Evolutionary conservation across 2,113 vertebrate genomes (phyloP).

Genomic region (Salvelinus fontinalis): DNA sequence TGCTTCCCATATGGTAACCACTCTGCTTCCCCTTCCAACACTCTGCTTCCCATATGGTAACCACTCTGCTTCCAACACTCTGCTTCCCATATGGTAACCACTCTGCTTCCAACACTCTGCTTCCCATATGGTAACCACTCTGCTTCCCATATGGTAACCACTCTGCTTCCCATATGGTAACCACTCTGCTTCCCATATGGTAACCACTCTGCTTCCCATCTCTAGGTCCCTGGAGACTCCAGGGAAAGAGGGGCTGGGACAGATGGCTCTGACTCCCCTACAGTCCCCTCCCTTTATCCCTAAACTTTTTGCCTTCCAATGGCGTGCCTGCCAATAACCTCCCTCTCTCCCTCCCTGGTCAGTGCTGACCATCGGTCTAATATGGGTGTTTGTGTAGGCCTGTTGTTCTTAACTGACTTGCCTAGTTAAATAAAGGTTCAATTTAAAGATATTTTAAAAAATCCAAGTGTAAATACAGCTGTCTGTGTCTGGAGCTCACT

Average conservation of each 20-base stretch:
- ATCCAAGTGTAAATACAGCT: too few relatives aligned
- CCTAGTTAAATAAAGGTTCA: too few relatives aligned
- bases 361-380: constrained; percentile 73
- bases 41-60: too few relatives aligned
- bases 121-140: too few relatives aligned
- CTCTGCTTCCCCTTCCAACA: too few relatives aligned
- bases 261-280: constrained; percentile 18
- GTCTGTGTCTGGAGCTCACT: too few relatives aligned
- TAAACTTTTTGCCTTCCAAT: background rate
- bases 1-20: too few relatives aligned
- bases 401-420: too few relatives aligned
- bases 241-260: constrained; percentile 36
- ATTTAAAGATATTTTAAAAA: too few relatives aligned
- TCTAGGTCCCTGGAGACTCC: constrained; percentile 33
- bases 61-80: constrained; percentile 34
- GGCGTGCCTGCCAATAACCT: background rate
- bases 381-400: constrained; percentile 18
- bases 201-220: background rate
- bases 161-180: too few relatives aligned
- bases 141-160: too few relatives aligned
- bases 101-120: background rate
- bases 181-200: too few relatives aligned
- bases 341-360: constrained; percentile 48
- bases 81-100: constrained; percentile 35
- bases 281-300: constrained; percentile 13